phyloP scores from a whole-genome alignment of 2,113 vertebrate genomes.

The Sceloporus undulatus region DNA sequence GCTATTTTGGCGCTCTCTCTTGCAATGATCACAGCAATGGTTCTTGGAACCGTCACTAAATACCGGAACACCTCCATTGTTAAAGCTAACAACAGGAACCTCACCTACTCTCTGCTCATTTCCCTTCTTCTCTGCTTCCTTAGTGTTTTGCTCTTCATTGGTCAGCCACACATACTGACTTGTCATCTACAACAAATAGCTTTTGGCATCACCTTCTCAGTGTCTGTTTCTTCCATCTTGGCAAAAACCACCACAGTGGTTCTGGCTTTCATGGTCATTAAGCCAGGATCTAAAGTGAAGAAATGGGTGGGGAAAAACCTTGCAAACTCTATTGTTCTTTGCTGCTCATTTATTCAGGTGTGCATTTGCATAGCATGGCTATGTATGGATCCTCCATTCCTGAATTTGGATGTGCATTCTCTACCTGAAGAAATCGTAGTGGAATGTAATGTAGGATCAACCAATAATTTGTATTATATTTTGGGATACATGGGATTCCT shows the following conservation, averaged over 20 bases:
- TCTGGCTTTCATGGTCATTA: constrained; percentile 9
- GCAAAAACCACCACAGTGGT: constrained; percentile 17
- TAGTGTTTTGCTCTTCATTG: constrained; percentile 5
- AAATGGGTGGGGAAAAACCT: constrained; percentile 22
- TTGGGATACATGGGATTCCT: not conserved
- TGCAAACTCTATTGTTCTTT: not conserved
- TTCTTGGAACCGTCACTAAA: constrained; percentile 1
- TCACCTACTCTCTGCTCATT: not conserved
- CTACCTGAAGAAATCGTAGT: not conserved
- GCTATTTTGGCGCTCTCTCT: not conserved
- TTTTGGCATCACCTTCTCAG: constrained; percentile 13
- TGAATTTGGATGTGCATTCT: not conserved
- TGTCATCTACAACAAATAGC: not conserved
- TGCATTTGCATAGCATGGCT: not conserved
- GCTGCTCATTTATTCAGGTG: not conserved
- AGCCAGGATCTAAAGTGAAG: not conserved
- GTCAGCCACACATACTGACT: not conserved
- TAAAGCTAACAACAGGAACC: constrained; percentile 4
- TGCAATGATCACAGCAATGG: not conserved
- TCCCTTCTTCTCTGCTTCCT: constrained; percentile 21
- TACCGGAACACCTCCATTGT: not conserved
- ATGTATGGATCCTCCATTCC: not conserved
- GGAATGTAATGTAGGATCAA: constrained; percentile 12
- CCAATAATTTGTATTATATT: constrained; percentile 10
- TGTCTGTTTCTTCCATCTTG: not conserved